Evolutionary conservation across 2,797 vertebrate genomes (phyloP), one percentile per base, ranked within the genome.

Genomic region (Tenualosa ilisha): DNA sequence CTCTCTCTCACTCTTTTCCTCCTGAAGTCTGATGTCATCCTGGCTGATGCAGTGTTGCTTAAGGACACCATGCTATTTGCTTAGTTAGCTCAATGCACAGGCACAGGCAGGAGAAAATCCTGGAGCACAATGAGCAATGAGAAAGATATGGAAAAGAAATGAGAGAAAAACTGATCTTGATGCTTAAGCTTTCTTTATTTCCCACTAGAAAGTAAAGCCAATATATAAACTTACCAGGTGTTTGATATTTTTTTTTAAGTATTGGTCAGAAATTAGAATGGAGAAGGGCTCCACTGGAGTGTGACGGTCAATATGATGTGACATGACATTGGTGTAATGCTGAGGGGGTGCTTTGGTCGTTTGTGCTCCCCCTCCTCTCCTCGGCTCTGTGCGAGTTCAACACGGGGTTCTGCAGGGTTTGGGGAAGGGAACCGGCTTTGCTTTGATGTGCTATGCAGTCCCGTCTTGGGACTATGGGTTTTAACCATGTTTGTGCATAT

Each of bases 21-120:
- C 84, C 40, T 84, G 40, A 89, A 86, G 92, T 95, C 91, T 95
- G 93, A 94, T 93, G 91, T 93, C 91, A 87, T 91, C 83, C 87
- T 90, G 89, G 89, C 11, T 85, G 91, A 91, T 93, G 90, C 90
- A 85, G 89, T 81, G 53, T 86, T 82, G 81, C 88, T 89, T 85
- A 86, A 91, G 91, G 90, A 90, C 88, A 86, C 85, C 50, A 83
- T 49, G 83, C 83, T 89, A 22, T 59, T 87, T 84, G 88, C 88
- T 90, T 89, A 90, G 88, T 87, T 61, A 72, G 87, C 87, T 86
- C 85, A 88, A 88, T 15, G 37, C 11, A 51, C 50, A 46, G 46
- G 24, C 51, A 11, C 61, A 40, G 26, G 12, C 31, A 72, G 12
- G 8, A 72, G 22, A 72, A 65, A 11, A 15, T 46, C 37, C 40